These are phyloP conservation scores for Arrhamphus sclerolepis DNA, from an alignment of 2,797 vertebrate genomes.

Conservation along the genomic window DNA sequence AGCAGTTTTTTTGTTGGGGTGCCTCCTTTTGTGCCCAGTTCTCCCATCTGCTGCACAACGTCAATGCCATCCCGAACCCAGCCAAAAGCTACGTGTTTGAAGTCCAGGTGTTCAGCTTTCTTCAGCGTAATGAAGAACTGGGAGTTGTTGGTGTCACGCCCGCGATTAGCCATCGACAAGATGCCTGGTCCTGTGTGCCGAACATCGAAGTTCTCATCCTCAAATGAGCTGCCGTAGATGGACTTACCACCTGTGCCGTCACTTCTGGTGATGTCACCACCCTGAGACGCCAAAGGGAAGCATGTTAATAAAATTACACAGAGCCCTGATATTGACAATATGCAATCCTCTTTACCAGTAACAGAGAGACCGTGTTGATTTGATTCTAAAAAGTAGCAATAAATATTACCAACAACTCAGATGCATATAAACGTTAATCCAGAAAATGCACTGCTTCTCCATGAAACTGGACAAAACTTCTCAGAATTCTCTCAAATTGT, in stretches of 20 bases:
- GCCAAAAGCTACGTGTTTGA: slow-evolving; percentile 94
- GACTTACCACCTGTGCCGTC: slow-evolving; percentile 91
- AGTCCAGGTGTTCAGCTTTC: slow-evolving; percentile 93
- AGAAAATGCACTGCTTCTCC: too few relatives aligned
- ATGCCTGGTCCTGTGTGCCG: slow-evolving; percentile 92
- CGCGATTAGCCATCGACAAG: slow-evolving; percentile 93
- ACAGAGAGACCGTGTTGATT: not conserved
- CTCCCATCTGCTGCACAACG: slow-evolving; percentile 88
- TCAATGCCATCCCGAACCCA: slow-evolving; percentile 91
- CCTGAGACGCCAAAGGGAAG: slow-evolving; percentile 73
- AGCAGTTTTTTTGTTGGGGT: slow-evolving; percentile 82
- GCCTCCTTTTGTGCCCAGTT: slow-evolving; percentile 87
- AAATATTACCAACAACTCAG: too few relatives aligned
- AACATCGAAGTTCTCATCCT: slow-evolving; percentile 94
- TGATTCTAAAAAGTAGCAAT: not conserved
- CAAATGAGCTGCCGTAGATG: slow-evolving; percentile 91
- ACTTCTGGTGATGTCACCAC: slow-evolving; percentile 91
- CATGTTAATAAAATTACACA: slow-evolving; percentile 4
- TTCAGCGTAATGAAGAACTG: slow-evolving; percentile 97
- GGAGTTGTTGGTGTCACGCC: slow-evolving; percentile 87
- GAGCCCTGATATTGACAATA: not conserved
- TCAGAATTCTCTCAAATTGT: too few relatives aligned
- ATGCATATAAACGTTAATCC: too few relatives aligned
- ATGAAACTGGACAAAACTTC: too few relatives aligned
- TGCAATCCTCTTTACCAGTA: not conserved